A percentile compares a stretch with the other conserved stretches of the same genome.
Conservation (phyloP, 2,888 invertebrate species). For the Colostygia pectinataria region DNA sequence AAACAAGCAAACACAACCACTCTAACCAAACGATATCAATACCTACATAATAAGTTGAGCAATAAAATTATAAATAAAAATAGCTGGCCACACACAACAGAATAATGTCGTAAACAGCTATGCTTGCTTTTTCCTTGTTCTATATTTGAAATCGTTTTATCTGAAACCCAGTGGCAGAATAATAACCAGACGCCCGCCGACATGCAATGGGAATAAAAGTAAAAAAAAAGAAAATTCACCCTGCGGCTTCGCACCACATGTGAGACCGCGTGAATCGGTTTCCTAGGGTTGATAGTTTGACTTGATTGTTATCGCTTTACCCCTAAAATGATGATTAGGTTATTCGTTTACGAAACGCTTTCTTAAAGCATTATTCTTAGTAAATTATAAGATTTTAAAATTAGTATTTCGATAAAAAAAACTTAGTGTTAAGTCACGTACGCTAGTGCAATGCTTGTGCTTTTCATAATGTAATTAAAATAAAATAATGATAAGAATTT, state of each 20-base stretch:
- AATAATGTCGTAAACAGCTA: conserved; percentile 33
- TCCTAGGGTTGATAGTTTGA: conserved; percentile 15
- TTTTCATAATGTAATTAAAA: too few species aligned
- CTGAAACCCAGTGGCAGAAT: conserved; percentile 40
- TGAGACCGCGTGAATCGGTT: conserved; percentile 40
- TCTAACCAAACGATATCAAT: too few species aligned
- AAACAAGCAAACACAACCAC: too few species aligned
- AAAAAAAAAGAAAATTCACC: conserved; percentile 48
- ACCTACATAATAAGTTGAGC: not conserved
- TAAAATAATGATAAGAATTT: too few species aligned
- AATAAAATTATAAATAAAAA: conserved; percentile 6
- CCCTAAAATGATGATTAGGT: too few species aligned
- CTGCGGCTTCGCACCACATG: conserved; percentile 49
- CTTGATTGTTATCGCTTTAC: conserved; percentile 12
- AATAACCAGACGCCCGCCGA: conserved; percentile 11
- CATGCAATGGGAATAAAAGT: conserved; percentile 20
- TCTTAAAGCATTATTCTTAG: too few species aligned
- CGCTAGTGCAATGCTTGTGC: too few species aligned
- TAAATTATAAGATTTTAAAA: too few species aligned
- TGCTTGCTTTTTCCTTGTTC: conserved; percentile 56
- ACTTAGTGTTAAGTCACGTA: too few species aligned
- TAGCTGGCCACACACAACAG: conserved; percentile 33
- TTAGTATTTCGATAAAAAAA: too few species aligned
- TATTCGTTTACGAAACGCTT: conserved; percentile 3
- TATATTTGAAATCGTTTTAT: conserved; percentile 70